Evolutionary conservation across 2,888 invertebrate genomes (phyloP).

Genomic region (Cyaniris semiargus): DNA sequence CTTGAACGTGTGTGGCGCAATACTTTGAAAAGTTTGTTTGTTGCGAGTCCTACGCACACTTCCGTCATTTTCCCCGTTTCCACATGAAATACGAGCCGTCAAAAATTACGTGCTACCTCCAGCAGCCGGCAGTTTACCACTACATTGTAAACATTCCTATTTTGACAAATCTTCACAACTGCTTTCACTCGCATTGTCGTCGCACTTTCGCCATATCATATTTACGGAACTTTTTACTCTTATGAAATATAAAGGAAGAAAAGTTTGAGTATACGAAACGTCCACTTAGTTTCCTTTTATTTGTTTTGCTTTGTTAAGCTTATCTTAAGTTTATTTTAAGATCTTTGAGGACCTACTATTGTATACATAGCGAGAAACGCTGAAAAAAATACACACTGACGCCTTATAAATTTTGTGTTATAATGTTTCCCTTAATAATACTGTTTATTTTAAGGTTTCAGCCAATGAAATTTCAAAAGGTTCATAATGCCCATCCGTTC

Average conservation of each 20-base stretch:
- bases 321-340: neutral
- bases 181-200: slow-evolving; percentile 67
- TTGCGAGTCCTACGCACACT: neutral
- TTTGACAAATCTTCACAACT: slow-evolving; percentile 50
- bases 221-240: slow-evolving; percentile 50
- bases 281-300: neutral
- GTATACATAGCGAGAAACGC: no score
- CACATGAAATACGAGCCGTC: slow-evolving; percentile 20
- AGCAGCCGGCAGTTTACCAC: slow-evolving; percentile 37
- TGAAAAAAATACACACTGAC: no score
- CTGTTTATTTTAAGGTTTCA: no score
- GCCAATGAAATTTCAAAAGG: no score
- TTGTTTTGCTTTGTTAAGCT: neutral
- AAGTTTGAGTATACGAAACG: slow-evolving; percentile 1
- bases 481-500: no score
- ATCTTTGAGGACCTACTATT: neutral
- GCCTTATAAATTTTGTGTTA: no score
- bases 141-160: slow-evolving; percentile 46
- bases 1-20: slow-evolving; percentile 1
- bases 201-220: slow-evolving; percentile 57
- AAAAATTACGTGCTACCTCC: slow-evolving; percentile 35
- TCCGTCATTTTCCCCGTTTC: neutral
- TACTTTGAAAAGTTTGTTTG: neutral
- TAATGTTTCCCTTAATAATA: no score
- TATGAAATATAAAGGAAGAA: slow-evolving; percentile 28